Base-by-base conservation (phyloP, 2,797 vertebrate genomes). In the Lindbergichthys nudifrons region DNA sequence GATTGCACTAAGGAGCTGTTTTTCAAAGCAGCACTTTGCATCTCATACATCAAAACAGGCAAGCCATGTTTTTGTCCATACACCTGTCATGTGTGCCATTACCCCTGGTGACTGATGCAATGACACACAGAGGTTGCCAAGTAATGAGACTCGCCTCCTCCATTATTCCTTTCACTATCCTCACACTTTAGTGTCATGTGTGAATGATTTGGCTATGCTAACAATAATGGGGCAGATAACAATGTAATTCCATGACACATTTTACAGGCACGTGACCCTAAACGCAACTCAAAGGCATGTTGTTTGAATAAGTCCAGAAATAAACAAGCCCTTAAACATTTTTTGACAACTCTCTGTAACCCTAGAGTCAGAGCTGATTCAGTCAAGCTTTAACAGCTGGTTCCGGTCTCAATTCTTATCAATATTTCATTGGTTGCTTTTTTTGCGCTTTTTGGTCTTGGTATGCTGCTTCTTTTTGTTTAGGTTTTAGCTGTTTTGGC, bases 31-130 rank as follows among this genome's bases (percentile, higher is more conserved):
- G 30, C 32, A 67, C 71, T 82, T 77, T 72, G 48, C 46, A 76
- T 73, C 62, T 72, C 75, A 81, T 79, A 61, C 70, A 89, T 88
- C 77, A 87, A 70, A 80, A 74, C 54, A 66, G 67, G 42, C 50
- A 45, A 62, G 50, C 11, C 18, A 62, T 53, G 65, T 6, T 48
- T 62, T 61, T 46, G 47, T 48, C 60, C 26, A 26, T 36, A 23
- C 47, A 67, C 23, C 65, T 52, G 73, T 65, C 65, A 61, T 69
- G 57, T 66, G 51, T 72, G 54, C 56, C 53, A 77, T 78, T 80
- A 68, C 2, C 65, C 30, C 11, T 63, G 80, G 87, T 85, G 80
- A 82, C 42, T 69, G 74, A 84, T 83, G 65, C 66, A 86, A 82
- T 85, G 79, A 72, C 74, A 82, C 47, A 51, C 58, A 63, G 56